Percentiles rank a stretch among this genome's conserved stretches.
phyloP scores from a whole-genome alignment of 1,140 invertebrate species.

The Oncopodura yosiiana region DNA sequence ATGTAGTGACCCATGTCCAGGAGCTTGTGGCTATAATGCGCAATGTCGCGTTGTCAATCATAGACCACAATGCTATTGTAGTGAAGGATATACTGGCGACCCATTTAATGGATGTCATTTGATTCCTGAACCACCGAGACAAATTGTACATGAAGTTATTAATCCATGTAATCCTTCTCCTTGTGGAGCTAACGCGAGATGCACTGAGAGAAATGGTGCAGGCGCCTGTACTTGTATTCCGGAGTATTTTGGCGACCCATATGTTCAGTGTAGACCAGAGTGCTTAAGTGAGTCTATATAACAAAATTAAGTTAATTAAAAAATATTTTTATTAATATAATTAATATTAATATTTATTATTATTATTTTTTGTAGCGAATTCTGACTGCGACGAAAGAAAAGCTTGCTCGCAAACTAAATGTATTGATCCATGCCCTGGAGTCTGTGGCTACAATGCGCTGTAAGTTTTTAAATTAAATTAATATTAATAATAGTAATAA shows the following conservation, averaged over 20 bases:
- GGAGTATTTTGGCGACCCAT: constrained; percentile 52
- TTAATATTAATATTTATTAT: neutral
- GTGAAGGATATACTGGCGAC: constrained; percentile 58
- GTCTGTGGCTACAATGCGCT: constrained; percentile 44
- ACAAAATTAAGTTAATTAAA: neutral
- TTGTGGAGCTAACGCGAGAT: constrained; percentile 49
- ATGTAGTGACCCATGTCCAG: too few relatives aligned
- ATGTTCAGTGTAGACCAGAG: constrained; percentile 52
- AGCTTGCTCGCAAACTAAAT: constrained; percentile 70
- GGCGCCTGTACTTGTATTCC: constrained; percentile 57
- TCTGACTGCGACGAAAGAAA: constrained; percentile 65
- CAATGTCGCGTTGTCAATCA: constrained; percentile 62
- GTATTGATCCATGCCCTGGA: constrained; percentile 54
- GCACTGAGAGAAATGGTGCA: constrained; percentile 43
- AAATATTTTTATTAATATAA: neutral
- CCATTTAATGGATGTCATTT: constrained; percentile 54
- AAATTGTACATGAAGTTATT: neutral
- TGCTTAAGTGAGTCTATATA: constrained; percentile 66
- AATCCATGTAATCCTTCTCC: constrained; percentile 30
- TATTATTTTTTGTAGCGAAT: constrained; percentile 49
- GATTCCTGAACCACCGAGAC: constrained; percentile 7
- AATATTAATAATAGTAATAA: constrained; percentile 65
- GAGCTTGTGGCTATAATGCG: constrained; percentile 44
- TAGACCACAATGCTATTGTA: constrained; percentile 58
- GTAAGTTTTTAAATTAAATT: constrained; percentile 48